Percentiles rank a stretch among this genome's conserved stretches.
Conservation (phyloP, 2,888 invertebrate genomes). For the Brachyptera risi region DNA sequence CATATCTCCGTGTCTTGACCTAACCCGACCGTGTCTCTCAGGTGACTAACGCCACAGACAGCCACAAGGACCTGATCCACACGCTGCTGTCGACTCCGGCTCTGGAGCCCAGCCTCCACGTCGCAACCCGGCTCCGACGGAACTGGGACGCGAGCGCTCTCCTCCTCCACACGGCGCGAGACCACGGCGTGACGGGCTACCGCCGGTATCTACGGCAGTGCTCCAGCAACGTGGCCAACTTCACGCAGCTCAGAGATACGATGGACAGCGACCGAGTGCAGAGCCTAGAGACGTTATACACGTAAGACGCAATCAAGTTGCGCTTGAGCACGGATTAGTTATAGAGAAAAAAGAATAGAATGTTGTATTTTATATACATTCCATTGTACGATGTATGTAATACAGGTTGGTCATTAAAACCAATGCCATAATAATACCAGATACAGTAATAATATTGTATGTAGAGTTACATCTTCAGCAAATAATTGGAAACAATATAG, state of each 20-base stretch:
- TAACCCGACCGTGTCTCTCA: conserved; percentile 40
- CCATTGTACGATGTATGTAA: no score
- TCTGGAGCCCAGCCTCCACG: conserved; percentile 56
- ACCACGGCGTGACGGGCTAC: conserved; percentile 78
- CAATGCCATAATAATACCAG: no score
- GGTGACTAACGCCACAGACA: conserved; percentile 51
- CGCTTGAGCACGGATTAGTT: no score
- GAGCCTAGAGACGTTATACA: conserved; percentile 15
- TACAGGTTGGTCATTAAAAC: no score
- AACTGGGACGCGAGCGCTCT: conserved; percentile 48
- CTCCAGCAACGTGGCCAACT: conserved; percentile 40
- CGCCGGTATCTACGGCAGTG: conserved; percentile 64
- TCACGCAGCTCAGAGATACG: no score
- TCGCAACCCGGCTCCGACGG: conserved; percentile 37
- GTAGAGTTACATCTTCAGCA: no score
- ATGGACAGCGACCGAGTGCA: neutral
- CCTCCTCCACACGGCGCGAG: conserved; percentile 62
- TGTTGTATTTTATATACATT: no score
- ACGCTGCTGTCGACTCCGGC: conserved; percentile 62
- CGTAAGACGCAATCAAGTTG: no score
- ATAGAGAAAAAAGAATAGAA: no score
- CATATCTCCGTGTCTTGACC: no score
- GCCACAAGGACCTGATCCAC: conserved; percentile 49
- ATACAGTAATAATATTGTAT: no score
- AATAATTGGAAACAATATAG: no score